Conservation (phyloP, 2,888 invertebrate genomes). For the Prosapia bicincta region DNA sequence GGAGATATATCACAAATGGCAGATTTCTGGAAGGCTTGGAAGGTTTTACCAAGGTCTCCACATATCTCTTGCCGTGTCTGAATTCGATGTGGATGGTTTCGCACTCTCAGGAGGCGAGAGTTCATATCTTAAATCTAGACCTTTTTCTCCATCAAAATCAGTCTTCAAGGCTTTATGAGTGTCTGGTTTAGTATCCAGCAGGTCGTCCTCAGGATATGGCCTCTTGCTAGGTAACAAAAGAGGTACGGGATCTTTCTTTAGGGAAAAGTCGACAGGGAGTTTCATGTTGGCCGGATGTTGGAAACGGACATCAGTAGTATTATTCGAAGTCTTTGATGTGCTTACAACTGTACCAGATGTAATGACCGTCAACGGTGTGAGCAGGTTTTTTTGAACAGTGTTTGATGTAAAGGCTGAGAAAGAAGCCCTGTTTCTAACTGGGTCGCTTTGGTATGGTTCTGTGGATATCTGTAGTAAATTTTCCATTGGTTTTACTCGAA, state of each 20-base stretch:
- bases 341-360: slow-evolving; percentile 17
- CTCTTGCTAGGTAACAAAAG: background rate
- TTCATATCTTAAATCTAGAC: slow-evolving; percentile 7
- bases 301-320: background rate
- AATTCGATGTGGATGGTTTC: slow-evolving; percentile 11
- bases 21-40: background rate
- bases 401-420: background rate
- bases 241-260: slow-evolving; percentile 31
- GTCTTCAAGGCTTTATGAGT: slow-evolving; percentile 9
- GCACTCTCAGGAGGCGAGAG: slow-evolving; percentile 1
- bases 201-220: background rate
- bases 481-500: background rate
- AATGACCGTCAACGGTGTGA: slow-evolving; percentile 33
- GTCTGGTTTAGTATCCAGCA: slow-evolving; percentile 19
- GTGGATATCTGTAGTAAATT: background rate
- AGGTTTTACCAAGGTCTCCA: slow-evolving; percentile 57
- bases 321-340: slow-evolving; percentile 2
- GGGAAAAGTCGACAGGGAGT: slow-evolving; percentile 38
- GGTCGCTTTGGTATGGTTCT: slow-evolving; percentile 31
- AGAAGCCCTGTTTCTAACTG: background rate
- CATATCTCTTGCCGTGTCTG: slow-evolving; percentile 44
- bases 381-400: slow-evolving; percentile 1
- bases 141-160: background rate
- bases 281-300: slow-evolving; percentile 15
- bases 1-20: background rate